Evolutionary conservation across 2,797 vertebrate species (phyloP).

Genomic region (Enteromius radiatus): DNA sequence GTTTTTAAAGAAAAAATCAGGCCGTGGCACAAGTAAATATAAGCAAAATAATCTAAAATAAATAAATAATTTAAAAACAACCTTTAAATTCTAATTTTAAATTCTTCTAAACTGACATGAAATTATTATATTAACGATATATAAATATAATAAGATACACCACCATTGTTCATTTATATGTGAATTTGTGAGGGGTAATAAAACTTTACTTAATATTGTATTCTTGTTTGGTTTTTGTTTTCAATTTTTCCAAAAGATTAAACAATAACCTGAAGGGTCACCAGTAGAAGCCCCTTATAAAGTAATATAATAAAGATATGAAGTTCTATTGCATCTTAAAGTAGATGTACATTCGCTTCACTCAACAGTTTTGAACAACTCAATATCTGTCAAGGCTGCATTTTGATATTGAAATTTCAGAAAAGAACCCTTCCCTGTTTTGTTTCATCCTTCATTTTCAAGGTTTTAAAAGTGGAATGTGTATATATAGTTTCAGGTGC

Average conservation of each 20-base stretch:
- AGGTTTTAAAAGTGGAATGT: constrained; percentile 9
- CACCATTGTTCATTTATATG: background rate
- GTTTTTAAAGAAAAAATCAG: background rate
- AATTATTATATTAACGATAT: background rate
- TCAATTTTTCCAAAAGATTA: background rate
- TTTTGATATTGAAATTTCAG: constrained; percentile 2
- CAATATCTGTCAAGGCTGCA: too few relatives aligned
- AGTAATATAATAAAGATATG: background rate
- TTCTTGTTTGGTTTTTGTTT: background rate
- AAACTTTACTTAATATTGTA: background rate
- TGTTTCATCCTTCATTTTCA: background rate
- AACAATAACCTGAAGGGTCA: background rate
- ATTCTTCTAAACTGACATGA: background rate
- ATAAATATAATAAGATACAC: background rate
- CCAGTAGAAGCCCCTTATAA: too few relatives aligned
- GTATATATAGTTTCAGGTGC: background rate
- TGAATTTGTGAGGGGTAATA: background rate
- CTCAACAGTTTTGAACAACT: background rate
- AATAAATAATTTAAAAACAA: background rate
- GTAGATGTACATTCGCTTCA: background rate
- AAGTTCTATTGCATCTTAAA: background rate
- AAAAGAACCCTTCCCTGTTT: background rate
- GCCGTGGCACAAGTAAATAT: background rate
- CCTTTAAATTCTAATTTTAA: background rate
- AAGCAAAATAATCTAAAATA: background rate